phyloP scores from a whole-genome alignment of 1,140 invertebrate species.

The Globodera ellingtonae region DNA sequence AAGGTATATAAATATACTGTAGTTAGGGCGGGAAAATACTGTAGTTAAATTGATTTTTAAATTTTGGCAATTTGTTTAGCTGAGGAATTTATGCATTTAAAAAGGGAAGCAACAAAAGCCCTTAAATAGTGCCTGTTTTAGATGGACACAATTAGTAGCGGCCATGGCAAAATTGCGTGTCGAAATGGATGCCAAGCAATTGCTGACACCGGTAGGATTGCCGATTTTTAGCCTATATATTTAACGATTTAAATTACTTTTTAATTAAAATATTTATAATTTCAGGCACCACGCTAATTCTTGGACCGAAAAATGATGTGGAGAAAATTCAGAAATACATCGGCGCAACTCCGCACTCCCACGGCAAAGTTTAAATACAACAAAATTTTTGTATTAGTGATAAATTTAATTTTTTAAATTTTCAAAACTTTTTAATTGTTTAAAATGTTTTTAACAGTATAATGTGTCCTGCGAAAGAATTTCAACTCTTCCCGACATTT shows the following conservation, averaged over 20 bases:
- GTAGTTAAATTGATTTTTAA: too few species aligned
- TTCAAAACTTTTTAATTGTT: too few species aligned
- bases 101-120: too few species aligned
- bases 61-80: not conserved
- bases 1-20: slow-evolving; percentile 72
- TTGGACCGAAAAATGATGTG: slow-evolving; percentile 85
- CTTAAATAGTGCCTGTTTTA: not conserved
- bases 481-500: slow-evolving; percentile 77
- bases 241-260: not conserved
- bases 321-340: slow-evolving; percentile 76
- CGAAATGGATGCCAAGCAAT: slow-evolving; percentile 72
- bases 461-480: slow-evolving; percentile 67
- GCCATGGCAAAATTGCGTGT: slow-evolving; percentile 50
- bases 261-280: not conserved
- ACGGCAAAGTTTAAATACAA: slow-evolving; percentile 47
- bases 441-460: slow-evolving; percentile 62
- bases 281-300: slow-evolving; percentile 82
- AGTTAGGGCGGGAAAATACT: not conserved
- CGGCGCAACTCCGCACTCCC: slow-evolving; percentile 70
- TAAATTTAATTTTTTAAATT: too few species aligned
- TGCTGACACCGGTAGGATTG: slow-evolving; percentile 82
- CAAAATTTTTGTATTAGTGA: not conserved
- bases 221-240: too few species aligned
- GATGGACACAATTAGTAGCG: slow-evolving; percentile 10
- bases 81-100: too few species aligned